Percentiles rank a stretch among this genome's conserved stretches.
These are phyloP conservation scores for Drosophila prosaltans DNA, from an alignment of 1,140 invertebrate genomes.

Conservation along the genomic window DNA sequence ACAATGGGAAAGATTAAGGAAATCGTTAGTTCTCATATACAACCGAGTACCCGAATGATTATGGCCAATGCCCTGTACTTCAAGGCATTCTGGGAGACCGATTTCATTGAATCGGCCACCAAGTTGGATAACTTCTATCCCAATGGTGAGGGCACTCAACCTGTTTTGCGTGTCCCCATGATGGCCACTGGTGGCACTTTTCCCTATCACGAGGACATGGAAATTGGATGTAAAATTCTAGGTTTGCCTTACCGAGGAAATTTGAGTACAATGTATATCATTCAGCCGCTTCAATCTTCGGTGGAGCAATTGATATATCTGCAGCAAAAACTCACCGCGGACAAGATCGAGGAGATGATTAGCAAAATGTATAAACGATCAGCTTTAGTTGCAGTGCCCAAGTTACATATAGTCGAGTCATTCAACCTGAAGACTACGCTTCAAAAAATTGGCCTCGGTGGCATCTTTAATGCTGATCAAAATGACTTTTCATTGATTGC, in stretches of 20 bases:
- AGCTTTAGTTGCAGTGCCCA: constrained; percentile 86
- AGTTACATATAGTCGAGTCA: constrained; percentile 87
- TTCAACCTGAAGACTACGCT: constrained; percentile 85
- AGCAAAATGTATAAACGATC: constrained; percentile 83
- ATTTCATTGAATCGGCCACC: constrained; percentile 85
- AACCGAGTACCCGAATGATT: constrained; percentile 85
- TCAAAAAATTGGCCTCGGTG: constrained; percentile 84
- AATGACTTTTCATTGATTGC: constrained; percentile 87
- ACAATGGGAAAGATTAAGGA: constrained; percentile 87
- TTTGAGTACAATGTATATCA: constrained; percentile 87
- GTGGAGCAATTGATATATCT: constrained; percentile 83
- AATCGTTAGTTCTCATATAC: constrained; percentile 84
- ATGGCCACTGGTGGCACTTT: constrained; percentile 86
- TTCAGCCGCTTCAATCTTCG: constrained; percentile 86
- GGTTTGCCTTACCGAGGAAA: constrained; percentile 89
- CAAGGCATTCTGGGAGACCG: constrained; percentile 89
- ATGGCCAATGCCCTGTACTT: constrained; percentile 92
- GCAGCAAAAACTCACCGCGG: constrained; percentile 84
- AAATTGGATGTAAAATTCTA: constrained; percentile 85
- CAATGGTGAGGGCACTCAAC: constrained; percentile 80
- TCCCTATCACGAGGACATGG: constrained; percentile 66
- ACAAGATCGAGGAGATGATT: constrained; percentile 85
- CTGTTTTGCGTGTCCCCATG: constrained; percentile 85
- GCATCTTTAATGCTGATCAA: constrained; percentile 85
- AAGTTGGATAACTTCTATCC: constrained; percentile 84